A percentile compares a stretch with the other conserved stretches of the same genome.
phyloP scores from a whole-genome alignment of 2,113 vertebrate genomes.

The Empidonax traillii region DNA sequence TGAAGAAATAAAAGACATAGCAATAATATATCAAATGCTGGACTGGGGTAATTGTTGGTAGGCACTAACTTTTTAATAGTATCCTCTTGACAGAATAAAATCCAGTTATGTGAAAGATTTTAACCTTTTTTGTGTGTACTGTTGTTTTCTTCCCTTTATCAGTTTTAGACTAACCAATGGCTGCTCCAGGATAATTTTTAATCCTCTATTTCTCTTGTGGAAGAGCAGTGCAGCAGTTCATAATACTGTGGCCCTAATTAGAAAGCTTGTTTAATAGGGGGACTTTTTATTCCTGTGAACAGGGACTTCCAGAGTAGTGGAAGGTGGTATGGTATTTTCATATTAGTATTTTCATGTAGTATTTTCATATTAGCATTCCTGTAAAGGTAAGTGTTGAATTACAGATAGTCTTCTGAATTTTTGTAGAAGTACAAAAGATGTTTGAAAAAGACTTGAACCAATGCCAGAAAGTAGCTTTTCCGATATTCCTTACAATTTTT shows the following conservation, averaged over 20 bases:
- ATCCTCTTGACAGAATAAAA: neutral
- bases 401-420: neutral
- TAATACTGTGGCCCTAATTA: slow-evolving; percentile 37
- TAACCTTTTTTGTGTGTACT: neutral
- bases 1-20: neutral
- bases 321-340: neutral
- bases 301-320: neutral
- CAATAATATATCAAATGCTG: neutral
- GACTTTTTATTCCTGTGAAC: slow-evolving; percentile 36
- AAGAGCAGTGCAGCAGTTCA: slow-evolving; percentile 17
- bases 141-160: slow-evolving; percentile 12
- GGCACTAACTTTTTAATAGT: neutral
- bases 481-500: neutral
- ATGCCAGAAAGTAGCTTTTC: slow-evolving; percentile 20
- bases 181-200: slow-evolving; percentile 22
- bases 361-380: slow-evolving; percentile 18
- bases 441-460: neutral
- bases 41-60: neutral
- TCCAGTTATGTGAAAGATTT: neutral
- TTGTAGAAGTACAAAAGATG: neutral
- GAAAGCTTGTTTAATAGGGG: slow-evolving; percentile 32
- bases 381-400: neutral
- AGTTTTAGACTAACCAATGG: neutral
- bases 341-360: neutral
- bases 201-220: neutral